These are phyloP conservation scores for Caenorhabditis sp. DNA, from an alignment of 2,888 invertebrate genomes.

Conservation along the genomic window DNA sequence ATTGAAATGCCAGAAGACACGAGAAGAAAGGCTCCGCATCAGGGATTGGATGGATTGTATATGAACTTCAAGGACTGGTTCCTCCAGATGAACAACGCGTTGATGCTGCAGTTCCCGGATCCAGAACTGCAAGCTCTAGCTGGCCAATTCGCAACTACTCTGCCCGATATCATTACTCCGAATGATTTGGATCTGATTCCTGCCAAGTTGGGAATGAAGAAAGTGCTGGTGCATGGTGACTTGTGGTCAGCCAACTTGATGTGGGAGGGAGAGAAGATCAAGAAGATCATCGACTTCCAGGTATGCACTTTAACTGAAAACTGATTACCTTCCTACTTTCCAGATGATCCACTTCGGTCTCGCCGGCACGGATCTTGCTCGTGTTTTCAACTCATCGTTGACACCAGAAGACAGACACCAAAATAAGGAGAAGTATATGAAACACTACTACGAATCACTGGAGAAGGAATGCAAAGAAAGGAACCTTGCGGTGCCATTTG, in stretches of 20 bases:
- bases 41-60: conserved; percentile 45
- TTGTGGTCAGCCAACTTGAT: conserved; percentile 67
- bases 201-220: conserved; percentile 39
- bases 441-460: conserved; percentile 30
- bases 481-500: conserved; percentile 27
- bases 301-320: conserved; percentile 1
- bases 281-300: conserved; percentile 64
- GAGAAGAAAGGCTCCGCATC: conserved; percentile 39
- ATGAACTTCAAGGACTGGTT: conserved; percentile 53
- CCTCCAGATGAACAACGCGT: conserved; percentile 41
- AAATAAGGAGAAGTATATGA: conserved; percentile 43
- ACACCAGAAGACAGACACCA: conserved; percentile 42
- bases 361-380: conserved; percentile 58
- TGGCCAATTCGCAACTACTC: conserved; percentile 19
- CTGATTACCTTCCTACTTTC: neutral
- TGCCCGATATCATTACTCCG: conserved; percentile 37
- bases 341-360: conserved; percentile 64
- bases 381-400: conserved; percentile 56
- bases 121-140: conserved; percentile 38
- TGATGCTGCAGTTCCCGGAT: conserved; percentile 40
- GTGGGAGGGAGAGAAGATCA: conserved; percentile 48
- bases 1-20: conserved; percentile 26
- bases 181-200: conserved; percentile 39
- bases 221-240: conserved; percentile 65
- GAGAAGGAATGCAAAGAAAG: conserved; percentile 13